Evolutionary conservation across 2,888 invertebrate genomes (phyloP).

Genomic region (Phoenoteleia sp.): DNA sequence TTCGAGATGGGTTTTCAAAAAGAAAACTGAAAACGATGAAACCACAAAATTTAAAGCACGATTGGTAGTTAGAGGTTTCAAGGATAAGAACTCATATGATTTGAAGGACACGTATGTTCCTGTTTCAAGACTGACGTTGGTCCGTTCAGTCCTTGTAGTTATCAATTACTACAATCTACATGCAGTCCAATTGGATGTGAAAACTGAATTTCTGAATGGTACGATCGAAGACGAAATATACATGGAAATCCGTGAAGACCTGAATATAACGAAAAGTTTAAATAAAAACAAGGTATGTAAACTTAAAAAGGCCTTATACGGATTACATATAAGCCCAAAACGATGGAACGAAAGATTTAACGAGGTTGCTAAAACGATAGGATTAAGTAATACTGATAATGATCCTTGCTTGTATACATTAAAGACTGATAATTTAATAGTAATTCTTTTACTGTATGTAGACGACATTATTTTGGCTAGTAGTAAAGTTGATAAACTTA

Average conservation of each 20-base stretch:
- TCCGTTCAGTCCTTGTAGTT: background rate
- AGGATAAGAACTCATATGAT: background rate
- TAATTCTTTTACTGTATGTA: too few species aligned
- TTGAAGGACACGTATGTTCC: background rate
- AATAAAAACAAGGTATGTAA: too few species aligned
- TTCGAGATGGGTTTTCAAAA: background rate
- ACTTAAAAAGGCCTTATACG: background rate
- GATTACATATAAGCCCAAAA: constrained; percentile 37
- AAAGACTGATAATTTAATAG: too few species aligned
- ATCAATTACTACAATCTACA: background rate
- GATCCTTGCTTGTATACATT: constrained; percentile 66
- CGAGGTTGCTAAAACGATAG: constrained; percentile 52
- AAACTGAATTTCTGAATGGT: background rate
- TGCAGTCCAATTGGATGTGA: background rate
- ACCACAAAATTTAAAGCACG: background rate
- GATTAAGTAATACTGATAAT: constrained; percentile 50
- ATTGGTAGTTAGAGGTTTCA: constrained; percentile 2
- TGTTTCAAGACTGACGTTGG: background rate
- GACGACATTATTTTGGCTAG: constrained; percentile 15
- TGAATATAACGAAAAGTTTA: too few species aligned
- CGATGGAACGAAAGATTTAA: constrained; percentile 61
- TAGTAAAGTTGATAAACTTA: too few species aligned
- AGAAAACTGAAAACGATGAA: background rate
- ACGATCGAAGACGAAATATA: background rate
- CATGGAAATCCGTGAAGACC: constrained; percentile 12